Evolutionary conservation across 2,888 invertebrate genomes (phyloP).

Genomic region (Thalpophila matura): DNA sequence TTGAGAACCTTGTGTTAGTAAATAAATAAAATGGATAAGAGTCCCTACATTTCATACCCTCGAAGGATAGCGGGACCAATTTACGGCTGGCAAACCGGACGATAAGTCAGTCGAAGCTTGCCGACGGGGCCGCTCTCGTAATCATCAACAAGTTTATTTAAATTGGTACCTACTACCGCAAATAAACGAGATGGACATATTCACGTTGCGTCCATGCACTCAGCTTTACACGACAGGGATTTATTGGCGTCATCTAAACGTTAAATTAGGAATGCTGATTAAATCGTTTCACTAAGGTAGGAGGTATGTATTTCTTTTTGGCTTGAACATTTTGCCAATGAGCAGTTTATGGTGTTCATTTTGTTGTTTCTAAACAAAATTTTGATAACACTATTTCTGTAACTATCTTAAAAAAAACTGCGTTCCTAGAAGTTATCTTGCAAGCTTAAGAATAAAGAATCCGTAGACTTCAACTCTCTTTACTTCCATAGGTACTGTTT

Average conservation of each 20-base stretch:
- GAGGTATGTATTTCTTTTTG: constrained; percentile 12
- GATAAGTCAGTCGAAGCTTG: constrained; percentile 64
- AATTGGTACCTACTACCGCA: constrained; percentile 76
- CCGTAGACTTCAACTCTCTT: not conserved
- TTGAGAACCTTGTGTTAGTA: constrained; percentile 31
- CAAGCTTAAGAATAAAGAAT: not conserved
- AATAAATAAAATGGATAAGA: constrained; percentile 61
- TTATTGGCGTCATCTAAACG: constrained; percentile 59
- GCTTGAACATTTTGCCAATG: constrained; percentile 10
- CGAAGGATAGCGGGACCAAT: constrained; percentile 68
- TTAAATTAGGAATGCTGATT: constrained; percentile 45
- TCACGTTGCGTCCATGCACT: constrained; percentile 59
- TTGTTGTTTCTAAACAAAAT: too few relatives aligned
- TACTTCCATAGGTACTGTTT: too few relatives aligned
- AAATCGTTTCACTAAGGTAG: constrained; percentile 16
- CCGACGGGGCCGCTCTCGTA: constrained; percentile 65
- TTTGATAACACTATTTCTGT: too few relatives aligned
- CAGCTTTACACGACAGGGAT: constrained; percentile 61
- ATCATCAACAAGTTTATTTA: constrained; percentile 78
- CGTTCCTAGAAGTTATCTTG: not conserved
- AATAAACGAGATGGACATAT: constrained; percentile 71
- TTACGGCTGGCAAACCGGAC: constrained; percentile 70
- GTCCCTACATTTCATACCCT: constrained; percentile 63
- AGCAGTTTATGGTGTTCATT: constrained; percentile 1
- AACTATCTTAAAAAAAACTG: not conserved